phyloP scores from a whole-genome alignment of 2,797 vertebrate species.

The Eupleurogrammus muticus region DNA sequence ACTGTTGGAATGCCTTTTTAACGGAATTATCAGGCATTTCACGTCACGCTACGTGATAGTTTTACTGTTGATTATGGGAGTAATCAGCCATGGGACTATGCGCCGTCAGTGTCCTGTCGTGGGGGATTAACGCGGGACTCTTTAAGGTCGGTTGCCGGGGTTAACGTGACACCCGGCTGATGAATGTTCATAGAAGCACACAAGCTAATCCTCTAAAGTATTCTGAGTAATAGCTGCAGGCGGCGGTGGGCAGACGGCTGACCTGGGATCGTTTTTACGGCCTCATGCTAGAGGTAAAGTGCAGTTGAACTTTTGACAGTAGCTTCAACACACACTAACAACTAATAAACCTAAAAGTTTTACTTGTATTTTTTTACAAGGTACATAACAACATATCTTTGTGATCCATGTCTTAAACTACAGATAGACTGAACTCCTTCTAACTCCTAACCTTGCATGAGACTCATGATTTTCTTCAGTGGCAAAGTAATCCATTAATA shows the following conservation, averaged over 20 bases:
- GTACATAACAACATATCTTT: no score
- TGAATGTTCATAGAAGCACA: constrained; percentile 48
- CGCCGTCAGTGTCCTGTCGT: constrained; percentile 26
- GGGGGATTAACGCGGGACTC: constrained; percentile 18
- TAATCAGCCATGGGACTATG: not conserved
- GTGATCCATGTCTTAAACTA: not conserved
- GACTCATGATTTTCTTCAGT: no score
- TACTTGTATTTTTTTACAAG: not conserved
- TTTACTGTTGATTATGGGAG: not conserved
- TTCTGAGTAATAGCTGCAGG: constrained; percentile 31
- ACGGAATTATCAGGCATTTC: not conserved
- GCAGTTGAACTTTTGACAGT: not conserved
- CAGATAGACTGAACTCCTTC: not conserved
- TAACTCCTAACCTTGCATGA: no score
- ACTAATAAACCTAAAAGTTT: not conserved
- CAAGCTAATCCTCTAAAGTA: constrained; percentile 48
- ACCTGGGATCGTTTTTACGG: constrained; percentile 40
- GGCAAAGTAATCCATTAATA: no score
- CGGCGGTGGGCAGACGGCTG: not conserved
- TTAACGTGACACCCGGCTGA: constrained; percentile 42
- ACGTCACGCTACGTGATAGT: not conserved
- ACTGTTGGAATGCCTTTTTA: not conserved
- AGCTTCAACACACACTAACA: not conserved
- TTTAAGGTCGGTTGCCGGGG: constrained; percentile 12
- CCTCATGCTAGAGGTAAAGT: constrained; percentile 32